phyloP scores from a whole-genome alignment of 2,888 invertebrate species.

The Cryptocephalus primarius region DNA sequence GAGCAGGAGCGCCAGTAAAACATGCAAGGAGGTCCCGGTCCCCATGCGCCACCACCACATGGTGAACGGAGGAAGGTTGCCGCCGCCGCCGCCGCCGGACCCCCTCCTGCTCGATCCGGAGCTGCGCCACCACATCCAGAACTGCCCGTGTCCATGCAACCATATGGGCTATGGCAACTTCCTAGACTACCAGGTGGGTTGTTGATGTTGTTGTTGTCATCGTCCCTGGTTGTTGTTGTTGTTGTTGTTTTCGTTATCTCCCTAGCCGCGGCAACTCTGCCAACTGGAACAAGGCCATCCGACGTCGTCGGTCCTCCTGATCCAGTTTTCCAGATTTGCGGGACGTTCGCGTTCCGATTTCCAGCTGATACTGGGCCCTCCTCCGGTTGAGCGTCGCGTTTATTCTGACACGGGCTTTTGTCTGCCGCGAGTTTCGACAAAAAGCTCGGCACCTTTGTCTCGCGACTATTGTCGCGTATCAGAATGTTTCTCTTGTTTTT shows the following conservation, averaged over 20 bases:
- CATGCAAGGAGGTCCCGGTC: not conserved
- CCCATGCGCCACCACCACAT: constrained; percentile 1
- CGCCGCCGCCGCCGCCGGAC: constrained; percentile 25
- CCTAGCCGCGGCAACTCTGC: not conserved
- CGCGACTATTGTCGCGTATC: too few species aligned
- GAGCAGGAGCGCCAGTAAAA: constrained; percentile 16
- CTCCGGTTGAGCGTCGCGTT: too few species aligned
- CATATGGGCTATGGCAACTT: constrained; percentile 90
- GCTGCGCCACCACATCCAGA: constrained; percentile 78
- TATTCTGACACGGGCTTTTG: too few species aligned
- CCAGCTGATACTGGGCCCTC: too few species aligned
- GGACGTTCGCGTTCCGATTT: too few species aligned
- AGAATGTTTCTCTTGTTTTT: too few species aligned
- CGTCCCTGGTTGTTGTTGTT: not conserved
- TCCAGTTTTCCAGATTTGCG: too few species aligned
- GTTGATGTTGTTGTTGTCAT: not conserved
- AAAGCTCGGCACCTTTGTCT: too few species aligned
- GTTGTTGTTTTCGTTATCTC: not conserved
- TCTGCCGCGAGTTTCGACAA: too few species aligned
- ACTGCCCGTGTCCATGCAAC: constrained; percentile 83
- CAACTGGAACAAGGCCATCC: not conserved
- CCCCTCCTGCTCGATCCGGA: constrained; percentile 56
- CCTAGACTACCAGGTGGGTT: constrained; percentile 74
- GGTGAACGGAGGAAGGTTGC: not conserved
- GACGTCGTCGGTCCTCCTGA: not conserved